Percentiles rank a stretch among this genome's conserved stretches.
These are phyloP conservation scores for Cosmia trapezina DNA, from an alignment of 2,888 invertebrate genomes.

Conservation along the genomic window DNA sequence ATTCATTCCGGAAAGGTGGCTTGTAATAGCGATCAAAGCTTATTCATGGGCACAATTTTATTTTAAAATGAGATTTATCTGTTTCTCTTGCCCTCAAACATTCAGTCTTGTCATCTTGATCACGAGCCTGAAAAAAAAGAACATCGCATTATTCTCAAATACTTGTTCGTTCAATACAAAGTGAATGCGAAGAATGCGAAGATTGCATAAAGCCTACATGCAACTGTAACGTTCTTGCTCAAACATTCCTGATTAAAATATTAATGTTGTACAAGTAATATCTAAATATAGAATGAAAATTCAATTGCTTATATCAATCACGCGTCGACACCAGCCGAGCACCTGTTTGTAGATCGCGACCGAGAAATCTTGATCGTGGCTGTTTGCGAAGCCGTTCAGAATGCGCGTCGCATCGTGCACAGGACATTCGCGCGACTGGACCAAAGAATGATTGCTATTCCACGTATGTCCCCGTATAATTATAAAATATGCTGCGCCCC, in stretches of 20 bases:
- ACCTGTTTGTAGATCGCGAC: constrained; percentile 88
- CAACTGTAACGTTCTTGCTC: constrained; percentile 52
- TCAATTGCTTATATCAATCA: constrained; percentile 70
- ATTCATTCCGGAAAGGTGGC: neutral
- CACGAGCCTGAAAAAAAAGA: constrained; percentile 15
- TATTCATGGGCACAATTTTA: neutral
- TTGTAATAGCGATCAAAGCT: neutral
- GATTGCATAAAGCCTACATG: constrained; percentile 54
- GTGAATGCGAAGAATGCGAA: constrained; percentile 44
- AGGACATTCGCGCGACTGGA: constrained; percentile 81
- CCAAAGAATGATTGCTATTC: constrained; percentile 80
- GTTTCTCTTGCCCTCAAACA: neutral
- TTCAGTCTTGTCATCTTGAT: neutral
- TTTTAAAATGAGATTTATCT: neutral
- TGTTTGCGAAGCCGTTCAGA: constrained; percentile 74
- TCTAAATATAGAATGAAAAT: constrained; percentile 68
- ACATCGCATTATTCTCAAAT: constrained; percentile 15
- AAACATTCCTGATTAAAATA: constrained; percentile 66
- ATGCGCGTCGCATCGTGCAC: constrained; percentile 81
- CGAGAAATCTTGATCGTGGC: constrained; percentile 82
- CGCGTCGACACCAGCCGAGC: constrained; percentile 70
- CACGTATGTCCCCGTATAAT: constrained; percentile 81
- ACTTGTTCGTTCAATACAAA: constrained; percentile 5
- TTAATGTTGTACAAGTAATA: constrained; percentile 66
- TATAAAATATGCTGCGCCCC: constrained; percentile 84